phyloP scores from a whole-genome alignment of 1,140 invertebrate species.

The Ruditapes philippinarum region DNA sequence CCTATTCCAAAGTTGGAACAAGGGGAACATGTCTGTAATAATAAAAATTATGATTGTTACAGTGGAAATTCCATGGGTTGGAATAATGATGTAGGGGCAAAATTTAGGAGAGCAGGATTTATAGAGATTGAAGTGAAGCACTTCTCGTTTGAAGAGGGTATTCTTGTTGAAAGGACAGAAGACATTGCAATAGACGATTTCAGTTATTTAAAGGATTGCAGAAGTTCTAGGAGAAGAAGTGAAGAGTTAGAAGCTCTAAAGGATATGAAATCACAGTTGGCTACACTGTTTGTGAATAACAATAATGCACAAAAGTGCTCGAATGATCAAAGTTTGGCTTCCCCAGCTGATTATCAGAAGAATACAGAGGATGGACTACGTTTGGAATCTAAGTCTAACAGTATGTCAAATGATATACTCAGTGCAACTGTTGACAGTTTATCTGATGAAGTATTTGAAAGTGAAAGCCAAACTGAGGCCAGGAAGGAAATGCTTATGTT shows the following conservation, averaged over 20 bases:
- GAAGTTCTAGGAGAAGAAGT: not conserved
- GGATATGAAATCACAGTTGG: not conserved
- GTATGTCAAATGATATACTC: not conserved
- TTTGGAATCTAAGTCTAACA: not conserved
- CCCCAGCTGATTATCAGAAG: not conserved
- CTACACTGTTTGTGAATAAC: not conserved
- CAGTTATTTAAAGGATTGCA: not conserved
- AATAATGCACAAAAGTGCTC: not conserved
- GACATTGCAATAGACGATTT: not conserved
- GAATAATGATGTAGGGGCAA: not conserved
- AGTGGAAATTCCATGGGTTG: not conserved
- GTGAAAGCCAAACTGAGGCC: conserved; percentile 5
- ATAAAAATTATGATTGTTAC: not conserved
- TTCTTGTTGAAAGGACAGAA: not conserved
- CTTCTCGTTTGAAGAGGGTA: not conserved
- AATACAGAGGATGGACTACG: not conserved
- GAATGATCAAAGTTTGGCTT: not conserved
- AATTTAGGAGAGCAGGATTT: not conserved
- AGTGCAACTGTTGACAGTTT: conserved; percentile 39
- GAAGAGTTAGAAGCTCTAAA: not conserved
- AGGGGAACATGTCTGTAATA: not conserved
- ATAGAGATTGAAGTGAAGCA: conserved; percentile 40
- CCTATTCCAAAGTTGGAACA: not conserved
- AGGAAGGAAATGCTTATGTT: not conserved
- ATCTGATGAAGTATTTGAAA: conserved; percentile 59